A percentile compares a stretch with the other conserved stretches of the same genome.
Evolutionary conservation across 2,113 vertebrate species (phyloP).

Genomic region (Tupaia chinensis): DNA sequence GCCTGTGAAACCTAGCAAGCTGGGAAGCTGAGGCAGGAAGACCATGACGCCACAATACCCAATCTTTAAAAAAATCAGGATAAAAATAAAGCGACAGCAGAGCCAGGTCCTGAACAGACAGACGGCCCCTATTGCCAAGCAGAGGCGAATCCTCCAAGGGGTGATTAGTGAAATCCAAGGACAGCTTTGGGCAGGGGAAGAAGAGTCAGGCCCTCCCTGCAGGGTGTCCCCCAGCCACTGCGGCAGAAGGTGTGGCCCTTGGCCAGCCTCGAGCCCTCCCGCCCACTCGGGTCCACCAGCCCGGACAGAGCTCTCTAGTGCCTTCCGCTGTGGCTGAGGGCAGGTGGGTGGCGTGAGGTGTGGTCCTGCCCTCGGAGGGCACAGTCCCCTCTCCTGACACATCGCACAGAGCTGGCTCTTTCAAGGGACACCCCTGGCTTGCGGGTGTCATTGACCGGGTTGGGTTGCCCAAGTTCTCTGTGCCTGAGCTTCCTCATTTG

Average conservation of each 20-base stretch:
- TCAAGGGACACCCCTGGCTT: neutral
- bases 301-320: neutral
- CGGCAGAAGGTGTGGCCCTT: neutral
- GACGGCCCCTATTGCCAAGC: neutral
- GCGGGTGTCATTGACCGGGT: neutral
- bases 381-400: neutral
- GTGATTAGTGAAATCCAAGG: neutral
- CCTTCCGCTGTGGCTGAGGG: neutral
- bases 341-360: neutral
- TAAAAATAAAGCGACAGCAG: too few relatives aligned
- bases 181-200: neutral
- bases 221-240: neutral
- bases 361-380: neutral
- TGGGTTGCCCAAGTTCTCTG: neutral
- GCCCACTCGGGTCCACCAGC: neutral
- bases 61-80: too few relatives aligned
- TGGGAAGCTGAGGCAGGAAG: too few relatives aligned
- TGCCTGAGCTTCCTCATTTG: conserved; percentile 35
- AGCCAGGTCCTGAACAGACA: neutral
- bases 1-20: too few relatives aligned
- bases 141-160: neutral
- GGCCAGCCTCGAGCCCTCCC: neutral
- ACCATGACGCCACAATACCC: too few relatives aligned
- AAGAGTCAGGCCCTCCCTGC: neutral
- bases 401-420: neutral